A percentile compares a stretch with the other conserved stretches of the same genome.
phyloP scores from a whole-genome alignment of 2,888 invertebrate genomes.

The Pherbina coryleti region DNA sequence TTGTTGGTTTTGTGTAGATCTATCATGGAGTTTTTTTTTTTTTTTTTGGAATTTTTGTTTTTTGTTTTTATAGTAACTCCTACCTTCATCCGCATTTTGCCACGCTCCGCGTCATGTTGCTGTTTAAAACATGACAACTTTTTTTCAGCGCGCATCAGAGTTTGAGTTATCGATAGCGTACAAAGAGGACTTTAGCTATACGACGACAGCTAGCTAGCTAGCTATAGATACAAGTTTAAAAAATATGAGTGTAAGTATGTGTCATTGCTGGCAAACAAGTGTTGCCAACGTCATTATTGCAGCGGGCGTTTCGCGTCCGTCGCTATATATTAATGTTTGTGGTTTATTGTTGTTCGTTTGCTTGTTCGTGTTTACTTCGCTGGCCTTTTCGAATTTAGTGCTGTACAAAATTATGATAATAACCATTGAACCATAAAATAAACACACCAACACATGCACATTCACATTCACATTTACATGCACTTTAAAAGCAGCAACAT shows the following conservation, averaged over 20 bases:
- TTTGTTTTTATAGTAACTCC: background rate
- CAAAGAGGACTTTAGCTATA: background rate
- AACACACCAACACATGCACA: conserved; percentile 31
- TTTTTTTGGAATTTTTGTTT: no score
- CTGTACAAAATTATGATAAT: conserved; percentile 29
- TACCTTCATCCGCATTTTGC: background rate
- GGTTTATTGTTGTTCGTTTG: conserved; percentile 9
- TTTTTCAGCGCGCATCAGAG: background rate
- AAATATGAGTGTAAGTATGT: background rate
- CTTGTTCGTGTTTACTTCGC: background rate
- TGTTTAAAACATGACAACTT: background rate
- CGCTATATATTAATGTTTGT: background rate
- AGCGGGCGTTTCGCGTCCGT: background rate
- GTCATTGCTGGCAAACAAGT: background rate
- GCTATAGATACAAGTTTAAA: no score
- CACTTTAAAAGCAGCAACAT: background rate
- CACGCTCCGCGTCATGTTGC: background rate
- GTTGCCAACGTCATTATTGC: background rate
- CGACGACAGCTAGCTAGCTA: no score
- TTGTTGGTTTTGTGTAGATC: background rate
- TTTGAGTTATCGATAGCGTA: conserved; percentile 6
- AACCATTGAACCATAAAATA: conserved; percentile 46
- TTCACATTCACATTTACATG: conserved; percentile 19
- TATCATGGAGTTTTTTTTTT: background rate
- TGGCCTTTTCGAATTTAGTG: background rate